Percentiles rank a stretch among this genome's conserved stretches.
Conservation (phyloP, 1,140 invertebrate species). For the Drosophila punjabiensis region DNA sequence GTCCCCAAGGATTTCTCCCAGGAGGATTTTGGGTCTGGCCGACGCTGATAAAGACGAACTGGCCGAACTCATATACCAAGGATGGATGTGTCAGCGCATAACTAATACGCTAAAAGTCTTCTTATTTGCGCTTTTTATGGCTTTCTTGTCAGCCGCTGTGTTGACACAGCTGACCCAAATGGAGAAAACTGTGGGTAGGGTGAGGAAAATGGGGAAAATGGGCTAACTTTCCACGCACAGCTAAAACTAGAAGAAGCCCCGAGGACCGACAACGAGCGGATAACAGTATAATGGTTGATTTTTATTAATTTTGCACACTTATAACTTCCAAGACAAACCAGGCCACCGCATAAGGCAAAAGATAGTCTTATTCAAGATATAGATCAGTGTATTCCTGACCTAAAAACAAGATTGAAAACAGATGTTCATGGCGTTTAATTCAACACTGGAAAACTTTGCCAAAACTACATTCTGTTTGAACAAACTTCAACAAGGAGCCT, state of each 20-base stretch:
- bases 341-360: background rate
- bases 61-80: background rate
- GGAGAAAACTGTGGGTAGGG: background rate
- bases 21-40: conserved; percentile 28
- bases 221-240: conserved; percentile 27
- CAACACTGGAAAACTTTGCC: background rate
- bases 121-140: conserved; percentile 73
- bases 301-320: conserved; percentile 78
- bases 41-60: conserved; percentile 39
- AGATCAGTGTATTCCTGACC: background rate
- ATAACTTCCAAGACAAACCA: conserved; percentile 63
- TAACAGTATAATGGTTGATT: conserved; percentile 59
- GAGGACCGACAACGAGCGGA: conserved; percentile 17
- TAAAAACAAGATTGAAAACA: background rate
- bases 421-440: background rate
- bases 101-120: conserved; percentile 68
- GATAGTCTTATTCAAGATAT: background rate
- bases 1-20: background rate
- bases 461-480: background rate
- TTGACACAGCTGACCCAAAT: conserved; percentile 67
- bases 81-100: conserved; percentile 49
- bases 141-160: conserved; percentile 34
- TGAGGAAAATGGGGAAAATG: conserved; percentile 17
- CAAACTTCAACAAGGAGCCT: background rate
- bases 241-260: conserved; percentile 54